A percentile compares a stretch with the other conserved stretches of the same genome.
phyloP scores from a whole-genome alignment of 2,797 vertebrate species.

The Siniperca obscura region DNA sequence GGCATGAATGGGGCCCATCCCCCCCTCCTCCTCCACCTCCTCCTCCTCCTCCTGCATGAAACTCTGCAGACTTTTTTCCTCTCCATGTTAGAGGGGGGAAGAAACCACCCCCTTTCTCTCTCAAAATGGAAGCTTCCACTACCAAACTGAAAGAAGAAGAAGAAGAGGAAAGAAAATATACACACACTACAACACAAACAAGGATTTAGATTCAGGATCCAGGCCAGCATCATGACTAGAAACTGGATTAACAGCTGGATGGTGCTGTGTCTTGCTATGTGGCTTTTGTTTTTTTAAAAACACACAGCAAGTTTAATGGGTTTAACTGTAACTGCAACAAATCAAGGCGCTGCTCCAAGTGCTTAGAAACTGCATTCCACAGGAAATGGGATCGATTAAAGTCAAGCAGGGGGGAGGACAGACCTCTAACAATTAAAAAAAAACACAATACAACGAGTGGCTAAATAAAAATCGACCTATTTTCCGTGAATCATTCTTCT shows the following conservation, averaged over 20 bases:
- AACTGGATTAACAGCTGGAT: neutral
- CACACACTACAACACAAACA: constrained; percentile 69
- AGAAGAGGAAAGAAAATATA: constrained; percentile 23
- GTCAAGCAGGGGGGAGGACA: constrained; percentile 21
- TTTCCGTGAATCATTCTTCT: constrained; percentile 6
- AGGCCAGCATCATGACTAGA: neutral
- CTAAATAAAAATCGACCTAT: constrained; percentile 25
- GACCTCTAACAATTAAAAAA: constrained; percentile 12
- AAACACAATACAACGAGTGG: neutral
- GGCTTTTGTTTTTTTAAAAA: neutral
- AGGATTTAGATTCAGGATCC: constrained; percentile 2
- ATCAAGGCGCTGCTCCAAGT: constrained; percentile 59
- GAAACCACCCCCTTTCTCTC: constrained; percentile 88
- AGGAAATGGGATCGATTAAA: constrained; percentile 76
- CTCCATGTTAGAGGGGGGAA: constrained; percentile 88
- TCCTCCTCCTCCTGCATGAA: constrained; percentile 80
- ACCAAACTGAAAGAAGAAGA: constrained; percentile 83
- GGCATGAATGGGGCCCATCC: constrained; percentile 95
- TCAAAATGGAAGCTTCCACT: constrained; percentile 99
- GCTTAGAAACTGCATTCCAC: constrained; percentile 85
- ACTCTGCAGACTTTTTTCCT: constrained; percentile 94
- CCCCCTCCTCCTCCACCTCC: constrained; percentile 78
- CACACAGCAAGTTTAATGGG: constrained; percentile 38
- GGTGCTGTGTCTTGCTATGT: neutral
- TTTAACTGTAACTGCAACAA: constrained; percentile 37